Conservation (phyloP, 2,888 invertebrate genomes). For the Parnassius orleans region DNA sequence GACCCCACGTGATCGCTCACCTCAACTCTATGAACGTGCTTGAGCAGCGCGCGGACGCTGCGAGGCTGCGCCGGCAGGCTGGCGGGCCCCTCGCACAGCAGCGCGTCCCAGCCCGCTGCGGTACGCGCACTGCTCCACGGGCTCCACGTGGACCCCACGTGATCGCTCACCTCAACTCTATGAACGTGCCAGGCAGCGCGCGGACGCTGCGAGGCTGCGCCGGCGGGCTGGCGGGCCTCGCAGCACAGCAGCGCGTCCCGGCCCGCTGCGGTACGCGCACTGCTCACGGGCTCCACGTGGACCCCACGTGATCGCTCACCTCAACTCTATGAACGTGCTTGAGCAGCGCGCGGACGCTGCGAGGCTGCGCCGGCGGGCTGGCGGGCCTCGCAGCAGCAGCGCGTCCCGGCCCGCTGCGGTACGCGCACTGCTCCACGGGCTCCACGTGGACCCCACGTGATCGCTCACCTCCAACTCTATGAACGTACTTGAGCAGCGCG, state of each 20-base stretch:
- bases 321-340: conserved; percentile 23
- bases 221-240: conserved; percentile 42
- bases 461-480: too few species aligned
- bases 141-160: too few species aligned
- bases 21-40: too few species aligned
- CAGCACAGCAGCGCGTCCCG: conserved; percentile 65
- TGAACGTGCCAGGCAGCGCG: conserved; percentile 39
- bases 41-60: conserved; percentile 15
- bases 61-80: neutral
- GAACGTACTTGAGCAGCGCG: conserved; percentile 40
- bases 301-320: conserved; percentile 27
- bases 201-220: conserved; percentile 34
- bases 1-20: too few species aligned
- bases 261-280: conserved; percentile 49
- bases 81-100: conserved; percentile 42
- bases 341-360: conserved; percentile 41
- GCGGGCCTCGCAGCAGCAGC: conserved; percentile 53
- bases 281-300: conserved; percentile 41
- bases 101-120: conserved; percentile 58
- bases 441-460: conserved; percentile 32
- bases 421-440: conserved; percentile 48
- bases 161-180: too few species aligned
- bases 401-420: conserved; percentile 62
- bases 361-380: conserved; percentile 35
- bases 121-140: conserved; percentile 38